Conservation (phyloP, 1,140 invertebrate species). For the Pseudomyrmex gracilis region DNA sequence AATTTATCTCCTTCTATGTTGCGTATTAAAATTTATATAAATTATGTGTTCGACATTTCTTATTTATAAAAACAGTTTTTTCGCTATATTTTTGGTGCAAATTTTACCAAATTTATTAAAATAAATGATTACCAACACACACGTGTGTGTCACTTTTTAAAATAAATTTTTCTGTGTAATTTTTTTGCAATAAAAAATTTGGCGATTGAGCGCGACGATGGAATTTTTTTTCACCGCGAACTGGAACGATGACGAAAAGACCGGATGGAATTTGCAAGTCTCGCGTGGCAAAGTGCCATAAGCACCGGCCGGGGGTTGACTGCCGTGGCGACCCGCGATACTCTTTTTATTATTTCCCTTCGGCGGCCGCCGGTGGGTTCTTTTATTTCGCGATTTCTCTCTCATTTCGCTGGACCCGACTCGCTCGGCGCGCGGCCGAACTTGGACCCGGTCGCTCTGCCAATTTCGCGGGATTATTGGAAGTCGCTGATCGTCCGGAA, state of each 20-base stretch:
- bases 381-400: slow-evolving; percentile 76
- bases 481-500: slow-evolving; percentile 49
- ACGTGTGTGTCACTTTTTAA: too few species aligned
- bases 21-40: too few species aligned
- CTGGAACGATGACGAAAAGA: slow-evolving; percentile 65
- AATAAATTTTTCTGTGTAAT: background rate
- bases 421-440: slow-evolving; percentile 50
- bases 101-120: background rate
- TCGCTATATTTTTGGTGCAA: background rate
- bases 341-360: slow-evolving; percentile 71
- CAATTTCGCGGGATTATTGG: slow-evolving; percentile 70
- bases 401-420: slow-evolving; percentile 70
- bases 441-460: slow-evolving; percentile 47
- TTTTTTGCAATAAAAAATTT: background rate
- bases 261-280: slow-evolving; percentile 71
- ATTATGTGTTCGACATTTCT: too few species aligned
- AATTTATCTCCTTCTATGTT: too few species aligned
- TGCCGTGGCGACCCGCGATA: slow-evolving; percentile 71
- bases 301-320: slow-evolving; percentile 69
- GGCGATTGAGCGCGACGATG: background rate
- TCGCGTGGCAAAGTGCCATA: slow-evolving; percentile 69
- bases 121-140: too few species aligned
- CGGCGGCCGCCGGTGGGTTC: slow-evolving; percentile 45
- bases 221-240: slow-evolving; percentile 29
- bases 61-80: background rate